These are phyloP conservation scores for Erythrocercus mccallii DNA, from an alignment of 2,113 vertebrate genomes.

Conservation along the genomic window DNA sequence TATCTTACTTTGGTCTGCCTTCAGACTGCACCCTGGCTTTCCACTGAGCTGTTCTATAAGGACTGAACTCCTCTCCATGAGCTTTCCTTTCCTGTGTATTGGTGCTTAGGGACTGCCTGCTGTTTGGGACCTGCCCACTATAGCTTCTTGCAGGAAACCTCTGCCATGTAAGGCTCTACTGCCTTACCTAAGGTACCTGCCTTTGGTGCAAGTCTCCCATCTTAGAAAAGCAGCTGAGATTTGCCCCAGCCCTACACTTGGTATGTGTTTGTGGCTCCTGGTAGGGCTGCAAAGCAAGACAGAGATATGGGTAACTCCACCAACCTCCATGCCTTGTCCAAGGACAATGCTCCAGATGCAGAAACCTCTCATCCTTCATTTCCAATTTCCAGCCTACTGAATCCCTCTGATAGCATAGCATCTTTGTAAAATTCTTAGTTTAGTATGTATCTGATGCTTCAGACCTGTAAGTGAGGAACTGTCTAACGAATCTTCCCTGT, in stretches of 20 bases:
- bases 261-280: not conserved
- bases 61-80: not conserved
- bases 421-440: not conserved
- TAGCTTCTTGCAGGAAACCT: not conserved
- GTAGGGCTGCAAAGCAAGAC: not conserved
- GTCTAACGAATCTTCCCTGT: not conserved
- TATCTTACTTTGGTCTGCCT: not conserved
- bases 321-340: not conserved
- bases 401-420: not conserved
- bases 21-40: not conserved
- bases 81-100: not conserved
- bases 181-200: not conserved
- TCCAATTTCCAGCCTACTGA: not conserved
- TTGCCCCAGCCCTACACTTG: not conserved
- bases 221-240: not conserved
- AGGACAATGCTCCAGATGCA: not conserved
- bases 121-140: not conserved
- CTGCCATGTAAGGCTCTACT: not conserved
- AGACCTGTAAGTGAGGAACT: not conserved
- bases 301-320: not conserved
- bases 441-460: constrained; percentile 4
- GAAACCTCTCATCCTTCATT: not conserved
- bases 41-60: not conserved
- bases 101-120: not conserved
- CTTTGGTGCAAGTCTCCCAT: not conserved